These are phyloP conservation scores for Cyclophora albipunctata DNA, from an alignment of 2,888 invertebrate genomes.

Conservation along the genomic window DNA sequence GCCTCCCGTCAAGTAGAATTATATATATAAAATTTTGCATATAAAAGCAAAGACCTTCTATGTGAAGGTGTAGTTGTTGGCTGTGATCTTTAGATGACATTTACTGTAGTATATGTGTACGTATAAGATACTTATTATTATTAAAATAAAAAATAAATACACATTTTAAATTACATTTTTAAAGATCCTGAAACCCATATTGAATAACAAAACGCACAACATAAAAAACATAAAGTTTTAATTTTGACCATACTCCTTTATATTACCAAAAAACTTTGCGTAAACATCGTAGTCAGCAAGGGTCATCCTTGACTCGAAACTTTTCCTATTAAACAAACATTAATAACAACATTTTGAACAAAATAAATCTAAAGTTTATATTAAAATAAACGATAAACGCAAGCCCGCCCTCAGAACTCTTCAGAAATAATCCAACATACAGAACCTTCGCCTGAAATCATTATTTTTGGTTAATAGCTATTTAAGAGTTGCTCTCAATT, in stretches of 20 bases:
- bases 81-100: too few species aligned
- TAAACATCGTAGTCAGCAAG: constrained; percentile 1
- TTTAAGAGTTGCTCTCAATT: too few species aligned
- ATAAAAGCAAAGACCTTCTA: too few species aligned
- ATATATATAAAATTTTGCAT: too few species aligned
- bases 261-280: neutral
- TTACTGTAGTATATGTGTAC: too few species aligned
- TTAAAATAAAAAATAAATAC: too few species aligned
- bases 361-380: constrained; percentile 23
- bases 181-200: neutral
- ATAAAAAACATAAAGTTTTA: constrained; percentile 4
- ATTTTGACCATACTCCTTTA: constrained; percentile 1
- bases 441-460: constrained; percentile 4
- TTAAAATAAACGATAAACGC: constrained; percentile 20
- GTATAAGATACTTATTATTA: too few species aligned
- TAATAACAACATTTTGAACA: constrained; percentile 20
- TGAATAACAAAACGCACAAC: neutral
- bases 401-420: constrained; percentile 18
- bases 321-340: constrained; percentile 22
- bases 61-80: too few species aligned
- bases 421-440: constrained; percentile 5
- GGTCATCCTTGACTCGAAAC: constrained; percentile 19
- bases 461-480: too few species aligned
- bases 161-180: too few species aligned
- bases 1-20: too few species aligned